Evolutionary conservation across 2,888 invertebrate species (phyloP), one percentile per base, ranked within the genome.

Genomic region (Falcaria lacertinaria): DNA sequence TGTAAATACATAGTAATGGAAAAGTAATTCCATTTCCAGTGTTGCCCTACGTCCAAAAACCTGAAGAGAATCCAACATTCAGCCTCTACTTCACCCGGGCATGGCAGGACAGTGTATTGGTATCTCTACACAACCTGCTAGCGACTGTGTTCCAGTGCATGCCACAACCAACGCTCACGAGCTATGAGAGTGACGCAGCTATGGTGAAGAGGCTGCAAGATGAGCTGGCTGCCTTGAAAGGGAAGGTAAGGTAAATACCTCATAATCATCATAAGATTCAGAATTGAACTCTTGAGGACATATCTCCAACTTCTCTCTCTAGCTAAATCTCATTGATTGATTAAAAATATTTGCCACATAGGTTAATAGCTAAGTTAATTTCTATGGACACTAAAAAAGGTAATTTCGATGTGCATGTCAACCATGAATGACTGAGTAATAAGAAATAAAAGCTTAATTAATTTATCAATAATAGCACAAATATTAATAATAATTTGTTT

Each of bases 101-200:
- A 45, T 99, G 98, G 98, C 97, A 98, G 75, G 98, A 99, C 74
- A 97, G 97, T 19, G 92, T 97, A 61, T 86, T 97, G 43, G 93
- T 92, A 1, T 98, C 98, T 0, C 87, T 98, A 32, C 96, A 98
- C 75, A 98, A 98, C 83, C 95, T 98, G 69, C 88, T 99, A 33
- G 95, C 97, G 11, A 96, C 97, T 0, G 94, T 98, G 49, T 96
- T 91, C 57, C 91, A 96, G 91, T 95, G 95, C 65, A 93, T 96
- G 92, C 96, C 97, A 2, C 94, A 94, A 60, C 97, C 98, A 4
- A 94, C 95, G 0, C 90, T 98, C 39, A 92, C 96, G 46, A 94
- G 94, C 56, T 96, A 95, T 61, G 97, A 97, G 76, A 95, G 96
- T 71, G 97, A 97, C 69, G 93, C 95, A 0, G 92, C 92, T 19